These are phyloP conservation scores for Nannospalax galili DNA, from an alignment of 2,113 vertebrate genomes.

Conservation along the genomic window DNA sequence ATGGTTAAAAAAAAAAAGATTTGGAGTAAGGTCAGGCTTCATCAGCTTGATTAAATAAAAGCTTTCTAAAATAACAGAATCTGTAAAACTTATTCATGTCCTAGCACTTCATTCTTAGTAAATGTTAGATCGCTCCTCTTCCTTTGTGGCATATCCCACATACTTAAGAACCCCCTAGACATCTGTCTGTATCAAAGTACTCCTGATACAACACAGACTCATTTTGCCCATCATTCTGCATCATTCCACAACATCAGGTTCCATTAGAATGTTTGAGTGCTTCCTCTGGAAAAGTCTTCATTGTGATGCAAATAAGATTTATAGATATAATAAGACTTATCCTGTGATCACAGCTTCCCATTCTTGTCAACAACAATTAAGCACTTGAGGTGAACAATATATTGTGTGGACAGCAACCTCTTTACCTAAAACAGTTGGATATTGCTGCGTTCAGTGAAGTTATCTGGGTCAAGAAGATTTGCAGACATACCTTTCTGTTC, in stretches of 20 bases:
- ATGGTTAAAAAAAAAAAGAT: background rate
- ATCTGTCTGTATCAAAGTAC: background rate
- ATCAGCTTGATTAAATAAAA: background rate
- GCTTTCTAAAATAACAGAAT: background rate
- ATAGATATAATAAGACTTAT: background rate
- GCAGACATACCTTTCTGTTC: background rate
- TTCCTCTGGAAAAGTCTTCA: background rate
- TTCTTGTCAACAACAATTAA: background rate
- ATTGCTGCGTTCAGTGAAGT: background rate
- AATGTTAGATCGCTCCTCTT: background rate
- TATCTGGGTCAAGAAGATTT: background rate
- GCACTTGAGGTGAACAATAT: background rate
- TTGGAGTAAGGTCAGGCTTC: background rate
- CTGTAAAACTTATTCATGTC: background rate
- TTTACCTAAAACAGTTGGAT: background rate
- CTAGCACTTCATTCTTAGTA: background rate
- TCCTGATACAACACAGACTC: background rate
- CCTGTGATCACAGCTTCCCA: background rate
- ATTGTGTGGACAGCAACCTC: background rate
- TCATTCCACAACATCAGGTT: slow-evolving; percentile 16
- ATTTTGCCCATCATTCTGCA: background rate
- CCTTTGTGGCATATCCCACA: background rate
- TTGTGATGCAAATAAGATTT: background rate
- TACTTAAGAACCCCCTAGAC: background rate
- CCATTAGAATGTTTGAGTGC: background rate